phyloP scores from a whole-genome alignment of 2,113 vertebrate genomes.

The Clinocottus analis region DNA sequence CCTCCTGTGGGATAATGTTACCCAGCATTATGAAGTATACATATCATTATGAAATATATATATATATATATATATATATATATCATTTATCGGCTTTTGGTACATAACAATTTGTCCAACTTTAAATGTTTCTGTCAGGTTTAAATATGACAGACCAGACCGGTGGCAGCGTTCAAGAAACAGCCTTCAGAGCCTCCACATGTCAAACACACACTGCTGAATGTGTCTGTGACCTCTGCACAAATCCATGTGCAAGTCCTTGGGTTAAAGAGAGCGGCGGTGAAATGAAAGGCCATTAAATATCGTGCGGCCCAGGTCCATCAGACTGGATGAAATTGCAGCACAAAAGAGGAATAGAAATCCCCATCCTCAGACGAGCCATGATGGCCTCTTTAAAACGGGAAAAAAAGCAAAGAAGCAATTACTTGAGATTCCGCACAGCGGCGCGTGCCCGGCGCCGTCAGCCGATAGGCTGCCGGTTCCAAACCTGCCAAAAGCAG shows the following conservation, averaged over 20 bases:
- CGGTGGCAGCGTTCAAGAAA: background rate
- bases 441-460: constrained; percentile 12
- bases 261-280: constrained; percentile 3
- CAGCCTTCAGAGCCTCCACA: background rate
- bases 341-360: constrained; percentile 64
- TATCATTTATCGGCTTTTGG: background rate
- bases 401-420: constrained; percentile 52
- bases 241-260: background rate
- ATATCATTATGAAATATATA: background rate
- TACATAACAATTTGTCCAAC: background rate
- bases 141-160: background rate
- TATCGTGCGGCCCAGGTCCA: constrained; percentile 45
- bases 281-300: constrained; percentile 49
- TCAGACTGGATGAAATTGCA: constrained; percentile 40
- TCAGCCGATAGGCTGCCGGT: constrained; percentile 27
- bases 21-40: background rate
- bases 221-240: constrained; percentile 12
- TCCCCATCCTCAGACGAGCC: constrained; percentile 46
- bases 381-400: constrained; percentile 61
- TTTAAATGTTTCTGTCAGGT: background rate
- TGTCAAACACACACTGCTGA: background rate
- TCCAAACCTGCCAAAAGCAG: constrained; percentile 27
- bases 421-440: constrained; percentile 63
- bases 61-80: too few species aligned
- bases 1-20: background rate